Base-by-base conservation (phyloP, 2,113 vertebrate genomes). In the Phyllopteryx taeniolatus region DNA sequence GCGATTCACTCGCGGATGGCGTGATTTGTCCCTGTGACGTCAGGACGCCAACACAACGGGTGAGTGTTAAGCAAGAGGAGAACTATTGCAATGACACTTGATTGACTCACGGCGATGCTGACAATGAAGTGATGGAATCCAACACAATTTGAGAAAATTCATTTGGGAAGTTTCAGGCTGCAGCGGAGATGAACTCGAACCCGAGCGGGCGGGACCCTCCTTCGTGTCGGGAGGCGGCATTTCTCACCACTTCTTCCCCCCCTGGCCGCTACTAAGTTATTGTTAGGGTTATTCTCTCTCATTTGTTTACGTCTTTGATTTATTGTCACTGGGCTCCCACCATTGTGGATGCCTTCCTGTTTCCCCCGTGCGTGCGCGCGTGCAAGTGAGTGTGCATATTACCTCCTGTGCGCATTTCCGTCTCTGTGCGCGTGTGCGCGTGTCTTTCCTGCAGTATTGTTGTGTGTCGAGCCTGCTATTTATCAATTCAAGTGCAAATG, bases 281-380 rank as follows among this genome's bases (percentile, higher is more conserved):
- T 39, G 2, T 39, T 39, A 39, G 35, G 35, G 35, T 39, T 39
- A 39, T 39, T 39, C 35, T 39, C 35, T 39, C 1, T 39, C 35
- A 39, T 64, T 13, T 64, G 62, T 64, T 64, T 17, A 64, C 39
- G 42, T 20, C 20, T 39, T 39, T 39, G 35, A 39, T 39, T 39
- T 3, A 39, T 39, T 39, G 3, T 60, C 57, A 14, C 57, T 60
- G 22, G 57, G 27, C 12, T 60, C 57, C 31, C 57, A 60, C 62
- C 33, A 42, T 67, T 67, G 44, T 67, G 14, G 13, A 44, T 43
- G 12, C 15, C 15, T 65, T 44, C 15, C 35, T 65, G 64, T 49
- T 46, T 67, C 42, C 64, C 22, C n/a, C 53, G 46, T 49, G 65
- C 47, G 43, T 67, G 64, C 47, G 43, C 31, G 64, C 14, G 46